Evolutionary conservation across 2,888 invertebrate species (phyloP).

Genomic region (Phorcus lineatus): DNA sequence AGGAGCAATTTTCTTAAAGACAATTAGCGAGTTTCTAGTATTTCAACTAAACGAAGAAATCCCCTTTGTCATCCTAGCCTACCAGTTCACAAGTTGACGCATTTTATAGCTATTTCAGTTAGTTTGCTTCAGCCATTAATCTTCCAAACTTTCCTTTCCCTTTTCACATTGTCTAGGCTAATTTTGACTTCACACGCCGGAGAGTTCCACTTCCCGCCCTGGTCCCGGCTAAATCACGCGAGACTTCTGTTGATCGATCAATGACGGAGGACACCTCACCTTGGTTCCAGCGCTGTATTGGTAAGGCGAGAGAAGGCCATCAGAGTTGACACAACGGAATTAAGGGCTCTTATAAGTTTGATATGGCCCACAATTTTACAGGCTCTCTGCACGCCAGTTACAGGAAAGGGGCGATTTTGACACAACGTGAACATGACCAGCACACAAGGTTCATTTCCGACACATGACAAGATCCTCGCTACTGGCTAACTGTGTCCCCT

Average conservation of each 20-base stretch:
- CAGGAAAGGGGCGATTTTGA: conserved; percentile 20
- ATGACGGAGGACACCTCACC: conserved; percentile 16
- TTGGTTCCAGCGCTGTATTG: conserved; percentile 1
- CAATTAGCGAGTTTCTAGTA: conserved; percentile 19
- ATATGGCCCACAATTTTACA: conserved; percentile 17
- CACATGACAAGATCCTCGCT: neutral
- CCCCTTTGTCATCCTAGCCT: conserved; percentile 1
- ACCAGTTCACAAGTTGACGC: conserved; percentile 22
- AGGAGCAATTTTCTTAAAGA: conserved; percentile 21
- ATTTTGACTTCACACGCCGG: conserved; percentile 24
- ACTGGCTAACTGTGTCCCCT: no score
- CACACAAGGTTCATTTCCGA: conserved; percentile 4
- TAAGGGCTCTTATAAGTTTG: conserved; percentile 20
- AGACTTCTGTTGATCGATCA: conserved; percentile 20
- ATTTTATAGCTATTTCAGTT: conserved; percentile 25
- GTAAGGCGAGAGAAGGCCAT: conserved; percentile 6
- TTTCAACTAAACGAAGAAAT: conserved; percentile 4
- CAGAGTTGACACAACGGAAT: conserved; percentile 14
- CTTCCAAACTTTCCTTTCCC: conserved; percentile 23
- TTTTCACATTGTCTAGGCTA: conserved; percentile 23
- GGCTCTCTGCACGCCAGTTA: neutral
- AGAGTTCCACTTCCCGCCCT: conserved; percentile 24
- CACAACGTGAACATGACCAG: neutral
- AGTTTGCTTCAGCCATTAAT: conserved; percentile 23
- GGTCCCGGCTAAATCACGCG: conserved; percentile 18